Evolutionary conservation across 1,140 invertebrate genomes (phyloP).

Genomic region (Gerris buenoi): DNA sequence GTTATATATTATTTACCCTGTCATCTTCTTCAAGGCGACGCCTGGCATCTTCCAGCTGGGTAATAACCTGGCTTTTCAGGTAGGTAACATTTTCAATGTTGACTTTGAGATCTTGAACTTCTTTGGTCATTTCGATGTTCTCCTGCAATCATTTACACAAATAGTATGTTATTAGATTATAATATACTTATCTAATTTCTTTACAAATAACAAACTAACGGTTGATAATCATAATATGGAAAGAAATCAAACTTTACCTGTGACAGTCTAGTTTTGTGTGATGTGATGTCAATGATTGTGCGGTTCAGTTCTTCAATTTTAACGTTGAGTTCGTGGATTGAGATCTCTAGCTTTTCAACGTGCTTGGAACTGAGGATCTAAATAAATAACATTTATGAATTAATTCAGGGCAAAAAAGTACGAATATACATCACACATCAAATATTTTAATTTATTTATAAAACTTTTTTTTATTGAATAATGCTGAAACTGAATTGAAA

Average conservation of each 20-base stretch:
- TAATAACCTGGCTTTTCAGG: slow-evolving; percentile 69
- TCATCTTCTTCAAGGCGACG: slow-evolving; percentile 90
- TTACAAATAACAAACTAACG: no score
- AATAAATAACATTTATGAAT: slow-evolving; percentile 6
- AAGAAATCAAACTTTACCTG: no score
- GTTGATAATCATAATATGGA: no score
- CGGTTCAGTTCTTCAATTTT: slow-evolving; percentile 91
- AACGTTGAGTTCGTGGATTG: slow-evolving; percentile 73
- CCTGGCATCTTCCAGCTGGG: slow-evolving; percentile 83
- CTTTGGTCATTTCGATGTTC: slow-evolving; percentile 84
- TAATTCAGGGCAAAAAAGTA: no score
- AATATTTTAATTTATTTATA: no score
- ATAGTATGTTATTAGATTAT: no score
- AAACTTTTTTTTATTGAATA: no score
- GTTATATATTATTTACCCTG: slow-evolving; percentile 46
- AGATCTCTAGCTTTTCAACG: slow-evolving; percentile 77
- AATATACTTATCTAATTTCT: no score
- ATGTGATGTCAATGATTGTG: slow-evolving; percentile 85
- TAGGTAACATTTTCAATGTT: slow-evolving; percentile 82
- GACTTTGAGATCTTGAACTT: slow-evolving; percentile 88
- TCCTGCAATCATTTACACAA: slow-evolving; percentile 42
- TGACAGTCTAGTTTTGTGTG: slow-evolving; percentile 70
- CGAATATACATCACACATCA: no score
- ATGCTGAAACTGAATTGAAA: no score
- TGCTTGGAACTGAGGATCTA: slow-evolving; percentile 64